Evolutionary conservation across 2,888 invertebrate species (phyloP).

Genomic region (Hofmannophila pseudospretella): DNA sequence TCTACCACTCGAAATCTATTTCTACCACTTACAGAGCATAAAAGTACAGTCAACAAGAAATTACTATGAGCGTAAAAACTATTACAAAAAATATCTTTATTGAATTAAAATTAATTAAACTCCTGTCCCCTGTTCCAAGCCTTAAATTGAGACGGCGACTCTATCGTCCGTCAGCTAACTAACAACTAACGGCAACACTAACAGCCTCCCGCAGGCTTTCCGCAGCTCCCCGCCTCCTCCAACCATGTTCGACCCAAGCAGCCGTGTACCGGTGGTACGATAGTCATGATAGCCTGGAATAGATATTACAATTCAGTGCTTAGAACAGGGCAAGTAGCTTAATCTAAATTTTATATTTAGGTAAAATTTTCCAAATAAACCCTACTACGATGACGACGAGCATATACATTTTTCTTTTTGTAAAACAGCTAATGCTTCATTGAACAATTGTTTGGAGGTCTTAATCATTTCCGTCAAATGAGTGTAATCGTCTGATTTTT

Average conservation of each 20-base stretch:
- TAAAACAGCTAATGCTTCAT: slow-evolving; percentile 67
- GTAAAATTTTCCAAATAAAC: slow-evolving; percentile 16
- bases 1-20: too few species aligned
- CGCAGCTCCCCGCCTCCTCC: too few species aligned
- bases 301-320: not conserved
- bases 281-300: not conserved
- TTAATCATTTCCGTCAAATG: slow-evolving; percentile 76
- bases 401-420: slow-evolving; percentile 65
- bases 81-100: not conserved
- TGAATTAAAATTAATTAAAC: slow-evolving; percentile 1
- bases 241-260: too few species aligned
- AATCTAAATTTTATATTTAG: slow-evolving; percentile 10
- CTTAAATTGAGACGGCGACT: too few species aligned
- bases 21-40: too few species aligned
- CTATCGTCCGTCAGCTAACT: too few species aligned
- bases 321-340: not conserved
- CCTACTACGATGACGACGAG: slow-evolving; percentile 29
- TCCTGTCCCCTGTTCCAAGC: too few species aligned
- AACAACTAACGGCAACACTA: too few species aligned
- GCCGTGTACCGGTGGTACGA: too few species aligned
- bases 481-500: slow-evolving; percentile 77
- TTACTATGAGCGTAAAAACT: too few species aligned
- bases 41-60: too few species aligned
- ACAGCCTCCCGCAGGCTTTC: too few species aligned
- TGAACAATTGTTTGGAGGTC: slow-evolving; percentile 75